phyloP scores from a whole-genome alignment of 2,113 vertebrate species.

The Plecturocebus donacophilus region DNA sequence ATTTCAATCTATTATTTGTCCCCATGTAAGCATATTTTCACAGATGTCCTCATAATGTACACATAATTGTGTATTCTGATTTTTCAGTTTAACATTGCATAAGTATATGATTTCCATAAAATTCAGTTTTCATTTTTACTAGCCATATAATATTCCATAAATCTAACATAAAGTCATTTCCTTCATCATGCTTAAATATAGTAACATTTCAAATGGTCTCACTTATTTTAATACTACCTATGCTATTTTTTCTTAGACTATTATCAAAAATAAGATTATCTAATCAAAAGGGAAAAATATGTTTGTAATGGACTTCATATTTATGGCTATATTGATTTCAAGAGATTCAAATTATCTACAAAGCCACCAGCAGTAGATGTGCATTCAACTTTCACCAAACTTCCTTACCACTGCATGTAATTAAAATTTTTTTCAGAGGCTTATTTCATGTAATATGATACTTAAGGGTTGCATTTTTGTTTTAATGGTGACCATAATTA shows the following conservation, averaged over 20 bases:
- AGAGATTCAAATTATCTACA: background rate
- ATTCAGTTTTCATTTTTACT: background rate
- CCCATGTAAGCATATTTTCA: background rate
- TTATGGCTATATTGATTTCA: background rate
- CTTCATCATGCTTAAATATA: background rate
- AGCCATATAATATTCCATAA: background rate
- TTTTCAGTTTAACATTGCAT: background rate
- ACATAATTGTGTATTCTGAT: background rate
- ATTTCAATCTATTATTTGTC: background rate
- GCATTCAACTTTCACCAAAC: background rate
- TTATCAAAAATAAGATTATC: background rate
- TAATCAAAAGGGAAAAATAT: background rate
- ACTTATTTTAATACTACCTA: background rate
- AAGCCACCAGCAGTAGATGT: background rate
- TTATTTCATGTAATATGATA: conserved; percentile 17
- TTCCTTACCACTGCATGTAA: background rate
- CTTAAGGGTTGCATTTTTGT: background rate
- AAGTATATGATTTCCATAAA: background rate
- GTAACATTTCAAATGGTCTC: background rate
- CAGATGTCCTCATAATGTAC: background rate
- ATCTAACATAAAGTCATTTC: background rate
- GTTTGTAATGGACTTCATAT: background rate
- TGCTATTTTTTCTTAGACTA: background rate
- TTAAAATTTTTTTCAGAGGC: background rate
- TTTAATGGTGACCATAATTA: conserved; percentile 4